Evolutionary conservation across 2,113 vertebrate genomes (phyloP), one percentile per base, ranked within the genome.

Genomic region (Myiozetetes cayanensis): DNA sequence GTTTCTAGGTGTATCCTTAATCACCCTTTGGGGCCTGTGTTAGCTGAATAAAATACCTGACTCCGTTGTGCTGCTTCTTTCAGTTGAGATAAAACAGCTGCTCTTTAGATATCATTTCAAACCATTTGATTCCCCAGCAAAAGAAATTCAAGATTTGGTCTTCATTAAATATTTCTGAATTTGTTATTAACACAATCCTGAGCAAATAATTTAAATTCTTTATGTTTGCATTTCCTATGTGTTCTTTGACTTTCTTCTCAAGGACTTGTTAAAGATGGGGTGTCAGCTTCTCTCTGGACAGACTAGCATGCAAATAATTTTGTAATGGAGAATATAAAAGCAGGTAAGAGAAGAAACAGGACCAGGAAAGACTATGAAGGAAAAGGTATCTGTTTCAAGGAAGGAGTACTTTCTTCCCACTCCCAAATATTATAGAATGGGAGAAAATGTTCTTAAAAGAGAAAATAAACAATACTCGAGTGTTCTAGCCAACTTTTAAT

Each of bases 61-160:
- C 8, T 86, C 27, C 27, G 53, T 49, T 0, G 0, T 24, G 14
- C 55, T 82, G 19, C 31, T 82, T 78, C 12, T 8, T 66, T 53
- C 49, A 5, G 27, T 44, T 85, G n/a, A 44, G 27, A 62, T 21
- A 58, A 74, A 76, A 25, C 4, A 68, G 4, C 12, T 61, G 6
- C 6, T 79, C 4, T 70, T 78, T 39, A 67, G 28, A 8, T 71
- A 78, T 20, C 11, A 4, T 43, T 43, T 63, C 28, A 67, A 91
- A 66, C 49, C 4, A 59, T 9, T 3, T 56, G 0, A 0, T 39
- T 91, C 5, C 14, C 33, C 4, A 8, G 44, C 13, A 82, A 4
- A 50, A 47, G 5, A 67, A 52, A 24, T 43, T 63, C 18, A 85
- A 72, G 30, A 46, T 82, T 71, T 85, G 8, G 4, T 55, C 25